These are phyloP conservation scores for Arenaria interpres DNA, from an alignment of 2,113 vertebrate species.

Conservation along the genomic window DNA sequence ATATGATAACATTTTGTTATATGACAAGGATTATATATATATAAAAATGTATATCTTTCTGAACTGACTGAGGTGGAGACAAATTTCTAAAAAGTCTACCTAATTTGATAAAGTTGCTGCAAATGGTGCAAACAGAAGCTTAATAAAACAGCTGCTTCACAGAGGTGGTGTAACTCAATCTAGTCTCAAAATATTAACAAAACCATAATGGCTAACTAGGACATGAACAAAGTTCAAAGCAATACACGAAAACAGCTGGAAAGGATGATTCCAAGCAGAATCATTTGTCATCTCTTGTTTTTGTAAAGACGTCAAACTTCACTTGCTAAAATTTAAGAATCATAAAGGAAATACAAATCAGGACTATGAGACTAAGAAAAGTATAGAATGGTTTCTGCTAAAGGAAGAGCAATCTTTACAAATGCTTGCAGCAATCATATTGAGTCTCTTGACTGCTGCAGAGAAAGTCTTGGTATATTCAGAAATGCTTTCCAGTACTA, in stretches of 20 bases:
- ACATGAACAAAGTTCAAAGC: not conserved
- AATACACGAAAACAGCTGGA: not conserved
- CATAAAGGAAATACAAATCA: not conserved
- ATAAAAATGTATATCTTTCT: not conserved
- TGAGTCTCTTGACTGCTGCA: not conserved
- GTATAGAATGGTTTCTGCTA: not conserved
- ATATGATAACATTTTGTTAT: not conserved
- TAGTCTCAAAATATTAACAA: not conserved
- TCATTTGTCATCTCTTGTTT: not conserved
- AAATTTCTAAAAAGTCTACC: not conserved
- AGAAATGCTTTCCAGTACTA: not conserved
- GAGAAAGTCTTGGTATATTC: not conserved
- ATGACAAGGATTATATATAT: not conserved
- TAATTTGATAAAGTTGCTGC: not conserved
- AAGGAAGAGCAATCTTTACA: not conserved
- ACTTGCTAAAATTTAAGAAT: not conserved
- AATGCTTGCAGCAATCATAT: rapidly evolving
- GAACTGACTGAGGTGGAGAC: not conserved
- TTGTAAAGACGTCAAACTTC: not conserved
- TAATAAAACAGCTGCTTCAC: not conserved
- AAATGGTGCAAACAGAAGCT: not conserved
- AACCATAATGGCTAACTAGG: not conserved
- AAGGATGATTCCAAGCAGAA: not conserved
- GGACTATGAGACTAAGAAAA: not conserved
- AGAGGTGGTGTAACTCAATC: not conserved